A percentile compares a stretch with the other conserved stretches of the same genome.
Evolutionary conservation across 2,888 invertebrate species (phyloP).

Genomic region (Digitonthophagus gazella): DNA sequence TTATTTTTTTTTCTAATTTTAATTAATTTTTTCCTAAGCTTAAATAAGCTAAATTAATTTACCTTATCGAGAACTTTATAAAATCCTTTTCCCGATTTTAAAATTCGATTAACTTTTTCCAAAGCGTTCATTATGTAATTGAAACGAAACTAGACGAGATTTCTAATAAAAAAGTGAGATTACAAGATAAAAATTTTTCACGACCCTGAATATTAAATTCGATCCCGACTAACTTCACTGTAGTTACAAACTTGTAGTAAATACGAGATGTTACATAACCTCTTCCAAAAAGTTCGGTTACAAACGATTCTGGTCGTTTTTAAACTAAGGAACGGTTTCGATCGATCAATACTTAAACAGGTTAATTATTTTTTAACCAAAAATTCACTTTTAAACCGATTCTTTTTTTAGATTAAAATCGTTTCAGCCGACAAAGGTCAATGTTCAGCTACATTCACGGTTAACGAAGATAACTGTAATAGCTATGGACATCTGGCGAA

Average conservation of each 20-base stretch:
- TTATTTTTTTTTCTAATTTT: slow-evolving; percentile 50
- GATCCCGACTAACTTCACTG: no score
- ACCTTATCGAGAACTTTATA: slow-evolving; percentile 4
- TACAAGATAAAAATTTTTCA: no score
- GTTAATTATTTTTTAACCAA: no score
- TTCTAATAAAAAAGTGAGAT: no score
- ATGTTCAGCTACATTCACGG: neutral
- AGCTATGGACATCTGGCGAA: neutral
- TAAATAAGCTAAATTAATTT: no score
- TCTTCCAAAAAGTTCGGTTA: neutral
- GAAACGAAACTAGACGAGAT: no score
- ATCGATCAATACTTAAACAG: neutral
- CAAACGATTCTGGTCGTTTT: neutral
- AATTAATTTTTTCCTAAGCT: no score
- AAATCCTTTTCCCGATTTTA: slow-evolving; percentile 6
- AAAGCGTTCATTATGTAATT: no score
- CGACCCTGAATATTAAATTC: no score
- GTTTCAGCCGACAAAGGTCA: neutral
- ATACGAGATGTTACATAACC: neutral
- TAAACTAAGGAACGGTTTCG: neutral
- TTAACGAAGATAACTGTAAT: neutral
- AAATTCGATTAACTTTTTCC: neutral
- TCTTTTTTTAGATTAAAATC: neutral
- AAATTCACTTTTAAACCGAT: no score
- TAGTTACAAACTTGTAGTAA: neutral